Conservation (phyloP, 2,113 vertebrate genomes). For the Psilopogon haemacephalus region DNA sequence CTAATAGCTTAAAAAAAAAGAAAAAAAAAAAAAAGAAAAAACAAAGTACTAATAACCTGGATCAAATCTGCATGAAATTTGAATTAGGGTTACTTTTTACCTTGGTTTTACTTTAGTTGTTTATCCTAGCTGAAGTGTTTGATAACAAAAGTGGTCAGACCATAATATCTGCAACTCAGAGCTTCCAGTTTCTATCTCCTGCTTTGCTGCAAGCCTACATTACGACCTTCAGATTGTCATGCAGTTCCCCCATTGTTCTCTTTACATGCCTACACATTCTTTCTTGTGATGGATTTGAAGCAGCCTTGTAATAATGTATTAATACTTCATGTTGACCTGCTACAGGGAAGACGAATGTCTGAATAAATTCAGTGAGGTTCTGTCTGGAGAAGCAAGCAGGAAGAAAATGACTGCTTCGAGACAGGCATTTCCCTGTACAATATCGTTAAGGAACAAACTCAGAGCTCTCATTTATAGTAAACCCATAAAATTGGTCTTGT, state of each 20-base stretch:
- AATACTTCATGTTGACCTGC: slow-evolving; percentile 12
- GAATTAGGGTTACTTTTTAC: background rate
- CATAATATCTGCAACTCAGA: background rate
- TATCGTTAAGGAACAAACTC: background rate
- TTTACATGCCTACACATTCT: background rate
- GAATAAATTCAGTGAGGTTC: slow-evolving; percentile 3
- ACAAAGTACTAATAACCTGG: too few species aligned
- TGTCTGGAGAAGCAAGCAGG: background rate
- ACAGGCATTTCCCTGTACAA: background rate
- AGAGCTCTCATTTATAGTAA: background rate
- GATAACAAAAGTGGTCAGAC: background rate
- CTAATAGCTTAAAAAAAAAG: background rate
- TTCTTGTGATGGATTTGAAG: slow-evolving; percentile 20
- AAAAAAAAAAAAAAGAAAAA: too few species aligned
- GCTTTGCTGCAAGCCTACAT: background rate
- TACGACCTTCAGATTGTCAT: background rate
- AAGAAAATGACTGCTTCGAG: background rate
- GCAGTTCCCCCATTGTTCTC: background rate
- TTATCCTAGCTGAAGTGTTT: background rate
- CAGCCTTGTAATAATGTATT: slow-evolving; percentile 16
- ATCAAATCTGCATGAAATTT: background rate
- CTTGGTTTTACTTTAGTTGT: background rate
- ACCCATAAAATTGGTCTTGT: background rate
- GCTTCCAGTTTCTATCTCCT: background rate
- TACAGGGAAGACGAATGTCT: background rate